Conservation (phyloP, 1,140 invertebrate genomes). For the Aphidius gifuensis region DNA sequence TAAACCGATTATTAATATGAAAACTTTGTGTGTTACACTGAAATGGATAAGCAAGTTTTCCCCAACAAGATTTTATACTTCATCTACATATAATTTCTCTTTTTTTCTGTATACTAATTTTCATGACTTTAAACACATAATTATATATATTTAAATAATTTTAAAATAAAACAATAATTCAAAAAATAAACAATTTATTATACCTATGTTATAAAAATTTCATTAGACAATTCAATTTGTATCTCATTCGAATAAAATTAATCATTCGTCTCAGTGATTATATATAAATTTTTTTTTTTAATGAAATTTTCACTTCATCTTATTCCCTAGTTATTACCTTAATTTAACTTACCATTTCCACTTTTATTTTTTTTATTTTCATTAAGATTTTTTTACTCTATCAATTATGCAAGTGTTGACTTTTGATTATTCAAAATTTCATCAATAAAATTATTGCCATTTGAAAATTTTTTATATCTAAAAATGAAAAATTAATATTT, state of each 20-base stretch:
- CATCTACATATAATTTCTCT: too few species aligned
- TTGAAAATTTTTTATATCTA: conserved; percentile 46
- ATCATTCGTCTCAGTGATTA: background rate
- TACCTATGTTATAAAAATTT: background rate
- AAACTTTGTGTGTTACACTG: conserved; percentile 39
- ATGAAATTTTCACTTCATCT: conserved; percentile 9
- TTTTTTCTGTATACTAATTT: too few species aligned
- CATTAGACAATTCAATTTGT: too few species aligned
- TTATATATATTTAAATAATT: too few species aligned
- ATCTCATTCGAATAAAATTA: too few species aligned
- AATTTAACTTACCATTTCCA: background rate
- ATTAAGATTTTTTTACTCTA: conserved; percentile 1
- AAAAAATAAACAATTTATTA: background rate
- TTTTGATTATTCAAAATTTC: conserved; percentile 35
- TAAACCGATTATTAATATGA: conserved; percentile 56
- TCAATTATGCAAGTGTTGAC: conserved; percentile 41
- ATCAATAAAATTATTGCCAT: conserved; percentile 29
- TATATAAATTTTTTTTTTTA: background rate
- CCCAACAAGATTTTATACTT: too few species aligned
- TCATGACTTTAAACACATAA: too few species aligned
- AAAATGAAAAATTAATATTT: conserved; percentile 27
- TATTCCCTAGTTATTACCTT: background rate
- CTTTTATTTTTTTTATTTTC: conserved; percentile 5
- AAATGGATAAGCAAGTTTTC: background rate
- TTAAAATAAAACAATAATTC: too few species aligned